Percentiles rank a stretch among this genome's conserved stretches.
These are phyloP conservation scores for Plagiodera versicolora DNA, from an alignment of 2,888 invertebrate species.

Conservation along the genomic window DNA sequence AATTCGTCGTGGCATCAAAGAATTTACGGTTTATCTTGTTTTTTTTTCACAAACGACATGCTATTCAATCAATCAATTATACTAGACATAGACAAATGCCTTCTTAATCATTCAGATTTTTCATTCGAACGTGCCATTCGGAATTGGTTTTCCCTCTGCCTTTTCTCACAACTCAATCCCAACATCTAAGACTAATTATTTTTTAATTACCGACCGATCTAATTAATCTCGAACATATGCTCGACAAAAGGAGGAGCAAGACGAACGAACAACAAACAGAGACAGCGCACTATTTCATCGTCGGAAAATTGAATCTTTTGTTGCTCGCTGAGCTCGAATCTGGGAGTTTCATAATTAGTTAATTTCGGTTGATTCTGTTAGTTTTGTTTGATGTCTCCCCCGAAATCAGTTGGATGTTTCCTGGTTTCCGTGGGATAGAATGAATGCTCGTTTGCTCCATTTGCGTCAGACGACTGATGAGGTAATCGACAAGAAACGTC, in stretches of 20 bases:
- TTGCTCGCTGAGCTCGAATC: constrained; percentile 6
- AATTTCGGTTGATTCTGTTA: background rate
- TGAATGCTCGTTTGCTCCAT: background rate
- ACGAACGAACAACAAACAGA: constrained; percentile 6
- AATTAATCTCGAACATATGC: constrained; percentile 38
- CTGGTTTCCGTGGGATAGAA: too few relatives aligned
- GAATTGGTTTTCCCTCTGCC: constrained; percentile 1
- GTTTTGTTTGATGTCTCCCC: background rate
- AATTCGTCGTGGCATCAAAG: too few relatives aligned
- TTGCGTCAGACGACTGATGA: background rate
- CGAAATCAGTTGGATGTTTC: background rate
- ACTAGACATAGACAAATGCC: too few relatives aligned
- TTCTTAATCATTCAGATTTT: too few relatives aligned
- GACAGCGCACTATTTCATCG: constrained; percentile 6
- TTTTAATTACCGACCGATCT: constrained; percentile 41
- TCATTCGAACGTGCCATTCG: background rate
- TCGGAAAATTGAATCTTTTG: constrained; percentile 14
- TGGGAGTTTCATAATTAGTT: background rate
- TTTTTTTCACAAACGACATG: too few relatives aligned
- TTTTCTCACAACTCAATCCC: constrained; percentile 20
- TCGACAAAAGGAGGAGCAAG: constrained; percentile 3
- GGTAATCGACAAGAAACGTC: too few relatives aligned
- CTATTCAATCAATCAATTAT: too few relatives aligned
- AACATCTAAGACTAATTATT: constrained; percentile 36
- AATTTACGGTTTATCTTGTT: too few relatives aligned